Evolutionary conservation across 2,113 vertebrate genomes (phyloP), one percentile per base, ranked within the genome.

Genomic region (Oenanthe oenanthe): DNA sequence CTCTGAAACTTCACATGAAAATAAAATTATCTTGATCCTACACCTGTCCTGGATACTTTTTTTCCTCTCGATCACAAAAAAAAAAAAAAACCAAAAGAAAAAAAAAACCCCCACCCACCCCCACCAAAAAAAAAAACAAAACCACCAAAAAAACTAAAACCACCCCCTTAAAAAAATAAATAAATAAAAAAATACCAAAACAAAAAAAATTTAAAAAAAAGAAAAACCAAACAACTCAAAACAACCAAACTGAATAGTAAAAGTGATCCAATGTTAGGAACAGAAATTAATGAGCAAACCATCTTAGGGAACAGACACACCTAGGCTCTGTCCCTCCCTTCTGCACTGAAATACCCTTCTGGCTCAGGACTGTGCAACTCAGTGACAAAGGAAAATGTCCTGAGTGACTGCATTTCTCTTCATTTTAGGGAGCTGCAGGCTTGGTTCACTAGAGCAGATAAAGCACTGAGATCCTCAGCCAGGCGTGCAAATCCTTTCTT

Each of bases 401-500:
- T 80, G 28, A 70, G 51, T 88, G 71, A 72, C 91, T 58, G 53
- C 36, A 88, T 91, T 95, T 83, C 51, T 88, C 63, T 71, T 47
- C 58, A 68, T 90, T 88, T 92, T 61, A 83, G 81, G 61, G 58
- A 88, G 78, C 15, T 88, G 66, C 42, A 95, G 63, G 72, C 62
- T 96, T 96, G 78, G 87, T 96, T 96, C 89, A 94, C 56, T 96
- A 93, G 93, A 95, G 93, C 88, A 94, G 67, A 94, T 96, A 96
- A 96, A 93, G 51, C 88, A 85, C 89, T 71, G 85, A 94, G 92
- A 96, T 96, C 68, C 72, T 60, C 85, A 93, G 85, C 47, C 88
- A 93, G 67, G 94, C 85, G n/a, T 95, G 75, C 85, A 96, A 96
- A 96, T 95, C 96, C 88, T 94, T 95, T 90, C 96, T 95, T 93